These are phyloP conservation scores for Tribolium madens DNA, from an alignment of 1,140 invertebrate species.

Conservation along the genomic window DNA sequence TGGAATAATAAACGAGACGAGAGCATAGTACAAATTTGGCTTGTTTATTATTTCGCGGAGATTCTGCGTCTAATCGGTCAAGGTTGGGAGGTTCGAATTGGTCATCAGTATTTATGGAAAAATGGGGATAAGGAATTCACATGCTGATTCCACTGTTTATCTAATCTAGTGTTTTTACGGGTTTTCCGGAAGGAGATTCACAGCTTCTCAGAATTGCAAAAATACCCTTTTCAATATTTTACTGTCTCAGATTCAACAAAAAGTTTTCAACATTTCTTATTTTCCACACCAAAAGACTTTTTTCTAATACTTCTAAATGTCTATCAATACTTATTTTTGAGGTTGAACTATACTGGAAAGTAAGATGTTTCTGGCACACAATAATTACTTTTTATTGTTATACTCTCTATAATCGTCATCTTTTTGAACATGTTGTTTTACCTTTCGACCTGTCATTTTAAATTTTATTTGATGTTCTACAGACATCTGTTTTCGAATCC, in stretches of 20 bases:
- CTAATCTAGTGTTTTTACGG: not conserved
- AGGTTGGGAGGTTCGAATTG: not conserved
- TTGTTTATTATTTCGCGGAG: not conserved
- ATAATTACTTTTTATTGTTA: too few species aligned
- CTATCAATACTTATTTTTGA: too few species aligned
- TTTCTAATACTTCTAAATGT: too few species aligned
- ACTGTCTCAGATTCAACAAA: not conserved
- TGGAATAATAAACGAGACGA: not conserved
- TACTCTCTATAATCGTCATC: too few species aligned
- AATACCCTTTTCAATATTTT: not conserved
- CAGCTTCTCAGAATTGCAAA: not conserved
- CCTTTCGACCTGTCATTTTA: too few species aligned
- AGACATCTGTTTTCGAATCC: too few species aligned
- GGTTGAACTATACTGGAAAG: too few species aligned
- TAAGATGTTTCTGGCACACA: too few species aligned
- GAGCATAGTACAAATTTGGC: not conserved
- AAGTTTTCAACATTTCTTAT: not conserved
- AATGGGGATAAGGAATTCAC: not conserved
- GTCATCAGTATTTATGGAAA: not conserved
- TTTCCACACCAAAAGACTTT: too few species aligned
- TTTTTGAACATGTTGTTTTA: too few species aligned
- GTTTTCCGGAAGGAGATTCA: not conserved
- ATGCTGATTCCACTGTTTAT: not conserved
- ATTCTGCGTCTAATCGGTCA: not conserved
- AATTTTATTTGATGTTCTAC: too few species aligned